A percentile compares a stretch with the other conserved stretches of the same genome.
Conservation (phyloP, 2,797 vertebrate species). For the Anabacerthia variegaticeps region DNA sequence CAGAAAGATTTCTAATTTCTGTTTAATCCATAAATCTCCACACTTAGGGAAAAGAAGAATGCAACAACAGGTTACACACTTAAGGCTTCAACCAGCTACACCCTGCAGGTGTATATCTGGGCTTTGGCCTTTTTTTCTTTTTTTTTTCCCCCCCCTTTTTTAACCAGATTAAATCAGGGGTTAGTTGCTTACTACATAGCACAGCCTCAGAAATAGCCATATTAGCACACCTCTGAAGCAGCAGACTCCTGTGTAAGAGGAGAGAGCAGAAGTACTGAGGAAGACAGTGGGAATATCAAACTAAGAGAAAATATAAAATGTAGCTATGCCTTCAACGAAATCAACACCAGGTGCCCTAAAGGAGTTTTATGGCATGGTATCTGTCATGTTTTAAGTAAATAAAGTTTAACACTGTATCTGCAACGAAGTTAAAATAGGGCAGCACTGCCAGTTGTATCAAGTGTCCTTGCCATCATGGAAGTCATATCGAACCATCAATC, state of each 20-base stretch:
- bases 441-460: not conserved
- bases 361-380: not conserved
- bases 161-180: not conserved
- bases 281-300: not conserved
- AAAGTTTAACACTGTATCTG: not conserved
- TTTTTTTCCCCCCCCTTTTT: not conserved
- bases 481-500: not conserved
- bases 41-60: not conserved
- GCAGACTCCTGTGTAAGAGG: accelerated
- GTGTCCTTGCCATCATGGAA: accelerated
- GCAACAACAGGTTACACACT: not conserved
- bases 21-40: not conserved
- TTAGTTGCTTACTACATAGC: not conserved
- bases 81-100: not conserved
- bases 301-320: accelerated
- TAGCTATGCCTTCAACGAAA: not conserved
- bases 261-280: not conserved
- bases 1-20: not conserved
- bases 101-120: not conserved
- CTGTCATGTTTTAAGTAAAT: not conserved
- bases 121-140: too few relatives aligned
- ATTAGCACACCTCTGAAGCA: not conserved
- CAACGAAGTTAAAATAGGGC: not conserved
- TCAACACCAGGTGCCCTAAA: not conserved
- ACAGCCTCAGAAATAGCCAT: not conserved